Percentiles rank a stretch among this genome's conserved stretches.
Conservation (phyloP, 2,113 vertebrate species). For the Neogale vison region DNA sequence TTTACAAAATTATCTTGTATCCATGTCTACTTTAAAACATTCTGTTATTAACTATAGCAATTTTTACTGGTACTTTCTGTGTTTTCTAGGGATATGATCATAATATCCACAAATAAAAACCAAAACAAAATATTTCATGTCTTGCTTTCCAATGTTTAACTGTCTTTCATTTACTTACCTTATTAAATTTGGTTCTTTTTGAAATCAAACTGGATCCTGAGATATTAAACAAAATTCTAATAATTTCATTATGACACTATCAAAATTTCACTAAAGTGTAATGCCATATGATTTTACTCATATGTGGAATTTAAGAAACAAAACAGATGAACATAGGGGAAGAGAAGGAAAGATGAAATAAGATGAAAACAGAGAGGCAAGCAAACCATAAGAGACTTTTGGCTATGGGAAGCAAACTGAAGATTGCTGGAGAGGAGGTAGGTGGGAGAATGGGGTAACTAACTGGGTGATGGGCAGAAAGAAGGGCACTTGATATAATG, state of each 20-base stretch:
- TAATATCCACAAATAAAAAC: neutral
- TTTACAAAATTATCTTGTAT: neutral
- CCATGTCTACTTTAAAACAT: neutral
- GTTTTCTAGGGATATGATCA: neutral
- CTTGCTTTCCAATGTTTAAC: neutral
- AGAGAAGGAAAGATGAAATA: neutral
- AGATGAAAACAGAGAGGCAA: neutral
- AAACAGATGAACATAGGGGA: neutral
- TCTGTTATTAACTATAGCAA: neutral
- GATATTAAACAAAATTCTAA: conserved; percentile 16
- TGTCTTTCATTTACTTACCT: neutral
- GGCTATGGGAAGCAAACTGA: neutral
- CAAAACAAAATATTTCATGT: neutral
- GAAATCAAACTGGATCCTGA: neutral
- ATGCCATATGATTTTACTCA: neutral
- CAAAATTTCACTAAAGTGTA: conserved; percentile 4
- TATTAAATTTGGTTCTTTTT: conserved; percentile 33
- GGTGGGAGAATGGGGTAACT: neutral
- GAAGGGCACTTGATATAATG: neutral
- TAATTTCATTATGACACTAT: neutral
- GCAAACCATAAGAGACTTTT: neutral
- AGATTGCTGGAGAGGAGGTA: neutral
- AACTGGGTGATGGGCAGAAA: neutral
- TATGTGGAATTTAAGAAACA: neutral
- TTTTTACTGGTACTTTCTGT: neutral